phyloP scores from a whole-genome alignment of 1,140 invertebrate genomes.

The Brevipalpus yothersi region DNA sequence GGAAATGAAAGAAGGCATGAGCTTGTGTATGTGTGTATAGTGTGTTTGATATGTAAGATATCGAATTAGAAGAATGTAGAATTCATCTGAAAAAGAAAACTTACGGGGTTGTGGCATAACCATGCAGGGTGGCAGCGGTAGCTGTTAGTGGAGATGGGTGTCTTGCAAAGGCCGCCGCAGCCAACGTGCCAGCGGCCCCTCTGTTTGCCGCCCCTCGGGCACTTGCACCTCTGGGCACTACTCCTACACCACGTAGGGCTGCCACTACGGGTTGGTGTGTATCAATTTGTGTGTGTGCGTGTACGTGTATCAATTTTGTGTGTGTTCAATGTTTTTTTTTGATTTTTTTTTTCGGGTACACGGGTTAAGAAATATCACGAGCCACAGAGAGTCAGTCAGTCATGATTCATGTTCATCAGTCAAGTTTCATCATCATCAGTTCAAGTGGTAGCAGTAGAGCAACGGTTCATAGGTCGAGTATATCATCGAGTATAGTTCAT shows the following conservation, averaged over 20 bases:
- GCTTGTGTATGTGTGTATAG: too few relatives aligned
- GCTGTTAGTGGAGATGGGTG: constrained; percentile 40
- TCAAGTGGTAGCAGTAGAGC: too few relatives aligned
- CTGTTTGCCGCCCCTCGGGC: constrained; percentile 38
- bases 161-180: constrained; percentile 29
- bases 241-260: constrained; percentile 34
- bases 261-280: constrained; percentile 25
- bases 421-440: too few relatives aligned
- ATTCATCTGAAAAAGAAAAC: constrained; percentile 20
- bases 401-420: too few relatives aligned
- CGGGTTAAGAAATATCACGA: too few relatives aligned
- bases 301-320: background rate
- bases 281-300: background rate
- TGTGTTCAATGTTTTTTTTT: background rate
- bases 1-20: too few relatives aligned
- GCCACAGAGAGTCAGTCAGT: too few relatives aligned
- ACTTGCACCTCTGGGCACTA: constrained; percentile 33
- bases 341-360: too few relatives aligned
- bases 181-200: constrained; percentile 27
- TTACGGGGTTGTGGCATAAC: constrained; percentile 44
- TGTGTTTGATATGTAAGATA: too few relatives aligned
- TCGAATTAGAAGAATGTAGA: too few relatives aligned
- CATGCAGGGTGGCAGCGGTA: constrained; percentile 37
- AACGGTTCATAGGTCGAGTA: too few relatives aligned
- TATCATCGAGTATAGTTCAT: too few relatives aligned